Evolutionary conservation across 2,888 invertebrate species (phyloP), one percentile per base, ranked within the genome.

Genomic region (Cetonia aurata): DNA sequence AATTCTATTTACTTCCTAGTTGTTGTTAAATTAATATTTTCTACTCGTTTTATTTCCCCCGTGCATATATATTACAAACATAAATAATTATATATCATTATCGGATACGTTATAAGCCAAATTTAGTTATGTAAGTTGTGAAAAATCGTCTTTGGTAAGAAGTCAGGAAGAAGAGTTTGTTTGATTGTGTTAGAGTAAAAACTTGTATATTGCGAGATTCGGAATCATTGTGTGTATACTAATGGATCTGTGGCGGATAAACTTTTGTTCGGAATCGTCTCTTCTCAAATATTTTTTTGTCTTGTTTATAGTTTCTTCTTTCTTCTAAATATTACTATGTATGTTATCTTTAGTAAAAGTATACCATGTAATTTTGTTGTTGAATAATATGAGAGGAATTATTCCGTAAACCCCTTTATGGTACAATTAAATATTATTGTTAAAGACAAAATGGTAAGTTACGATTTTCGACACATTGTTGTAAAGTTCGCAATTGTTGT

Each of bases 401-500:
- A 25, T 25, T 25, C 25, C 4, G 4, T 3, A 25, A 1, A 25
- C 25, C 25, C 3, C 4, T 25, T 25, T 25, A 25, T 4, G 25
- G 25, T 25, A 25, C 25, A 25, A 25, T 25, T 3, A 25, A 25
- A 25, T 25, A 25, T n/a, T 25, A 25, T 25, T 25, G 1, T 25
- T 3, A 25, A 25, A 25, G 13, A 55, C 9, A 6, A 31, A 55
- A 55, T 55, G 8, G 31, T 31, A 55, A 12, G 37, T 53, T 12
- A 53, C 31, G 53, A 57, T 37, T 37, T 37, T 37, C 8, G 37
- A 37, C 37, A 37, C 10, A 50, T 60, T 65, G 46, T 33, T 50
- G 50, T 65, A 52, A 41, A 42, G 62, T 50, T 13, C 48, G 62
- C 62, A 65, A 37, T 65, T 65, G 62, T 65, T 65, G 62, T 65